Percentiles rank a stretch among this genome's conserved stretches.
phyloP scores from a whole-genome alignment of 2,797 vertebrate species.

The Xenentodon cancila region DNA sequence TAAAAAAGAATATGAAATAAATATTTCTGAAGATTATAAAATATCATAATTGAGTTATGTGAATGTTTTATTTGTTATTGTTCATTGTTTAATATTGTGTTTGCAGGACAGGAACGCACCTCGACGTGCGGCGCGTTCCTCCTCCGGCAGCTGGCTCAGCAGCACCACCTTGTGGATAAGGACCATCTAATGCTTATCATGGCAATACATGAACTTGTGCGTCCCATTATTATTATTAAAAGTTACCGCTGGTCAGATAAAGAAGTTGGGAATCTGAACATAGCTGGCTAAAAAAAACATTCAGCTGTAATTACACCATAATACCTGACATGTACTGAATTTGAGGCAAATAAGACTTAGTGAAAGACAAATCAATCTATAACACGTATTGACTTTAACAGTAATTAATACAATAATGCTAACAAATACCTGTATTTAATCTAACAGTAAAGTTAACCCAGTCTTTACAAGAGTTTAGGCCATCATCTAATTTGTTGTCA shows the following conservation, averaged over 20 bases:
- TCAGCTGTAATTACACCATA: neutral
- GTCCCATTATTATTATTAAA: neutral
- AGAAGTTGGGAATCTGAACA: no score
- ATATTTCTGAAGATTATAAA: neutral
- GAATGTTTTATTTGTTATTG: neutral
- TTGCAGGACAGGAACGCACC: constrained; percentile 50
- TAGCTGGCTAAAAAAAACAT: no score
- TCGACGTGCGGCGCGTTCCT: neutral
- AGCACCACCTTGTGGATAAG: constrained; percentile 36
- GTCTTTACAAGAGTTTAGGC: neutral
- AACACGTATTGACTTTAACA: no score
- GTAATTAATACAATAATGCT: no score
- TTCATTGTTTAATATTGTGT: neutral
- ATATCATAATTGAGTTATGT: neutral
- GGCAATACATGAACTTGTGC: neutral
- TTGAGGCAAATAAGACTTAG: neutral
- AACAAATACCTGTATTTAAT: no score
- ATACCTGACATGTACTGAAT: neutral
- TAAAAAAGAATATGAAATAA: neutral
- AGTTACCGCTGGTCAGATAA: no score
- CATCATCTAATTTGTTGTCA: constrained; percentile 20
- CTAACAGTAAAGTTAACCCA: neutral
- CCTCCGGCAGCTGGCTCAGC: neutral
- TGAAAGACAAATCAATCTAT: no score
- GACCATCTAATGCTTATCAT: neutral